Base-by-base conservation (phyloP, 1,140 invertebrate species). In the Chrysomallon squamiferum region DNA sequence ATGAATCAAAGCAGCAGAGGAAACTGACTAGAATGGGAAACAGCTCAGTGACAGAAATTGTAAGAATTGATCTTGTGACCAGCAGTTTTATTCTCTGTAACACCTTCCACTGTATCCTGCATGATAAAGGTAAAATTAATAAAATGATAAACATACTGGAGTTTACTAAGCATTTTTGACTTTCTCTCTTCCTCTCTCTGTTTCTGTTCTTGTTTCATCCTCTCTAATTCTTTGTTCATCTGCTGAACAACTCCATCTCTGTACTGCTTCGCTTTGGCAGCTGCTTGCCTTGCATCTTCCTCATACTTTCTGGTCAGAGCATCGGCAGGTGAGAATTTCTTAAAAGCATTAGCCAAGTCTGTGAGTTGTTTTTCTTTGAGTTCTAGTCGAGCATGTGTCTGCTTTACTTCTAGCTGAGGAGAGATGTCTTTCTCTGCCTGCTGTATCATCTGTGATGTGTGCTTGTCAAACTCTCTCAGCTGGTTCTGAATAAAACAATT, bases 321-420 rank as follows among this genome's bases (percentile, higher is more conserved):
- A 7, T 81, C 79, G 20, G 70, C 71, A 13, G 82, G 77, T 9
- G 78, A 76, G 62, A 74, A 76, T 15, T 66, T 69, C 57, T 71
- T 71, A 79, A 84, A 82, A 50, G 82, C 80, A 20, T 82, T 79
- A 2, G 79, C 76, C 13, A 84, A 65, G 45, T 84, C 82, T 20
- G 71, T 69, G 3, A 82, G 73, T 58, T 84, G 82, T 68, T 79
- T 78, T 43, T 81, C 80, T 41, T 81, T 84, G n/a, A 84, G 74
- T 25, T 75, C 63, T 0, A 84, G 75, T n/a, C 75, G 61, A 6
- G 69, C 72, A 49, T 82, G 63, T 1, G 75, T 84, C 45, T 81
- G 74, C 20, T 75, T 59, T 4, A 79, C 74, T 43, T 84, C 79
- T 52, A 76, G 67, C 38, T 75, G 71, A 41, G 76, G 75, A 5